phyloP scores from a whole-genome alignment of 2,113 vertebrate genomes.

The Mixornis gularis region DNA sequence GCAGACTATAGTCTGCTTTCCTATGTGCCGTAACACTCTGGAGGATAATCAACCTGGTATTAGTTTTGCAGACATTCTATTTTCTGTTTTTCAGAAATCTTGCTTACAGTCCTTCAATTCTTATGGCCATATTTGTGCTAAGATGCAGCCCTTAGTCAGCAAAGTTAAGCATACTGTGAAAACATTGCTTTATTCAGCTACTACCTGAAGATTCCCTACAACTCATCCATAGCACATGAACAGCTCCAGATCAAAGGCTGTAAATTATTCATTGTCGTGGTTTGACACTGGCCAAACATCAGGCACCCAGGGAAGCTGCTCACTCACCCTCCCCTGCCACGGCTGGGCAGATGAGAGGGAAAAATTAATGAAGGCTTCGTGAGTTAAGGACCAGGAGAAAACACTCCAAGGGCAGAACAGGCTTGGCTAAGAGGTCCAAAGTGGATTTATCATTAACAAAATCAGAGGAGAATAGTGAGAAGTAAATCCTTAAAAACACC shows the following conservation, averaged over 20 bases:
- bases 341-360: no score
- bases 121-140: neutral
- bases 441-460: neutral
- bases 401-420: neutral
- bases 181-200: neutral
- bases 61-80: neutral
- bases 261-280: neutral
- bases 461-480: neutral
- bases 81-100: neutral
- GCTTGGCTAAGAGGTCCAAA: neutral
- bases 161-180: neutral
- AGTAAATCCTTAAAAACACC: neutral
- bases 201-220: neutral
- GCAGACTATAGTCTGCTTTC: neutral
- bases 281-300: neutral
- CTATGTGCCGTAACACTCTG: neutral
- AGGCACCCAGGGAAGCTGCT: neutral
- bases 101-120: neutral
- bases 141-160: neutral
- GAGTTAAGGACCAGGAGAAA: neutral
- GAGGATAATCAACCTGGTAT: neutral
- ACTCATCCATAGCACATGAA: accelerated
- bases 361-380: neutral
- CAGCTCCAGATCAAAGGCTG: neutral
- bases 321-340: no score